These are phyloP conservation scores for Nemapogon koenigi DNA, from an alignment of 2,888 invertebrate genomes.

Conservation along the genomic window DNA sequence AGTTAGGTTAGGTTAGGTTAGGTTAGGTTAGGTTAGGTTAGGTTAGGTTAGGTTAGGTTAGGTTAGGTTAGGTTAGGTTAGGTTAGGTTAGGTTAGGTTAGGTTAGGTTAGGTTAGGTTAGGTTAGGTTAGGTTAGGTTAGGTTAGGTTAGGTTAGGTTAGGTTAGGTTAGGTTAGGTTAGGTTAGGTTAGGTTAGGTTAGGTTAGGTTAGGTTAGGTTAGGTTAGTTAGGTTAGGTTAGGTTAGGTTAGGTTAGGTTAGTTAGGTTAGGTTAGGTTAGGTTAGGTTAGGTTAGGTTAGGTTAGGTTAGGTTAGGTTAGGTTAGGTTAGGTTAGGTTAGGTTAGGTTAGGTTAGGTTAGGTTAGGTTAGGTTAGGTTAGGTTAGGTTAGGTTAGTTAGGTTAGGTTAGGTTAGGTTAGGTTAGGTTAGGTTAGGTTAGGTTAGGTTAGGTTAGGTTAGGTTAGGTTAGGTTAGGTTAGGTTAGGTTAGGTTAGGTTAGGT, in stretches of 20 bases:
- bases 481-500: too few species aligned
- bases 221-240: conserved; percentile 18
- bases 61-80: conserved; percentile 20
- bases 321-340: conserved; percentile 11
- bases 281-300: conserved; percentile 20
- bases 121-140: conserved; percentile 20
- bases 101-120: conserved; percentile 20
- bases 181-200: conserved; percentile 19
- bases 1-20: conserved; percentile 20
- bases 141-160: conserved; percentile 20
- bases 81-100: conserved; percentile 20
- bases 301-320: conserved; percentile 18
- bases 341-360: conserved; percentile 11
- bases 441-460: too few species aligned
- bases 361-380: conserved; percentile 16
- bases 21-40: conserved; percentile 17
- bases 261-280: conserved; percentile 19
- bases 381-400: conserved; percentile 15
- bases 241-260: conserved; percentile 18
- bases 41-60: conserved; percentile 19
- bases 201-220: conserved; percentile 19
- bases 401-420: conserved; percentile 14
- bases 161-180: conserved; percentile 20
- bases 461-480: too few species aligned
- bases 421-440: conserved; percentile 13